A percentile compares a stretch with the other conserved stretches of the same genome.
Conservation (phyloP, 2,888 invertebrate species). For the Drosophila helvetica region DNA sequence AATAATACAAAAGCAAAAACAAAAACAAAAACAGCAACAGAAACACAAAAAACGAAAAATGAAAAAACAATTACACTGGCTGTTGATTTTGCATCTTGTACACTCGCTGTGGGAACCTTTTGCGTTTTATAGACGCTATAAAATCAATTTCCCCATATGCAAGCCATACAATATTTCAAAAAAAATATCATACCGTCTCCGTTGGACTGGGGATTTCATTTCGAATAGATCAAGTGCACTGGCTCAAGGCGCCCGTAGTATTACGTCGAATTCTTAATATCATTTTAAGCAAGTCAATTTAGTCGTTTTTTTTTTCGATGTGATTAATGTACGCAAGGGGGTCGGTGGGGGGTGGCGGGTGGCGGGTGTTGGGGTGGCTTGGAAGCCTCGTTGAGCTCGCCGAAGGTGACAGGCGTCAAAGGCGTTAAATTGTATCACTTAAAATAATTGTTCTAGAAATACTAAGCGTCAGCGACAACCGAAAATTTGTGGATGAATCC, state of each 20-base stretch:
- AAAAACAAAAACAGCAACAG: too few species aligned
- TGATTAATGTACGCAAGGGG: slow-evolving; percentile 44
- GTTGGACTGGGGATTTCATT: background rate
- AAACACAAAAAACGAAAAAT: slow-evolving; percentile 18
- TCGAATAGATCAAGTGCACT: slow-evolving; percentile 9
- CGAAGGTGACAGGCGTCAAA: slow-evolving; percentile 59
- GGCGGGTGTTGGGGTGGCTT: too few species aligned
- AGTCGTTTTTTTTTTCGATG: slow-evolving; percentile 4
- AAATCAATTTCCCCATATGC: slow-evolving; percentile 31
- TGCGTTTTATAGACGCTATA: slow-evolving; percentile 60
- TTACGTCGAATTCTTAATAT: slow-evolving; percentile 25
- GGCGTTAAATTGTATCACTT: slow-evolving; percentile 62
- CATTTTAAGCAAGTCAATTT: slow-evolving; percentile 51
- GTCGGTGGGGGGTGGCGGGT: background rate
- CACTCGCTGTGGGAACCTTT: slow-evolving; percentile 64
- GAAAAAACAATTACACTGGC: slow-evolving; percentile 65
- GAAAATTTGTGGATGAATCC: background rate
- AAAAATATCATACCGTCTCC: too few species aligned
- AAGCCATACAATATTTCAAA: slow-evolving; percentile 24
- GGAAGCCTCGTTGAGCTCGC: slow-evolving; percentile 47
- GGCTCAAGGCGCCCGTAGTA: slow-evolving; percentile 31
- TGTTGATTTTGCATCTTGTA: slow-evolving; percentile 61
- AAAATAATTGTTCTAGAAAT: slow-evolving; percentile 32
- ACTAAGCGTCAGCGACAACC: background rate
- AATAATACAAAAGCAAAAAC: slow-evolving; percentile 11